Conservation (phyloP, 1,140 invertebrate species). For the Nautilus pompilius region DNA sequence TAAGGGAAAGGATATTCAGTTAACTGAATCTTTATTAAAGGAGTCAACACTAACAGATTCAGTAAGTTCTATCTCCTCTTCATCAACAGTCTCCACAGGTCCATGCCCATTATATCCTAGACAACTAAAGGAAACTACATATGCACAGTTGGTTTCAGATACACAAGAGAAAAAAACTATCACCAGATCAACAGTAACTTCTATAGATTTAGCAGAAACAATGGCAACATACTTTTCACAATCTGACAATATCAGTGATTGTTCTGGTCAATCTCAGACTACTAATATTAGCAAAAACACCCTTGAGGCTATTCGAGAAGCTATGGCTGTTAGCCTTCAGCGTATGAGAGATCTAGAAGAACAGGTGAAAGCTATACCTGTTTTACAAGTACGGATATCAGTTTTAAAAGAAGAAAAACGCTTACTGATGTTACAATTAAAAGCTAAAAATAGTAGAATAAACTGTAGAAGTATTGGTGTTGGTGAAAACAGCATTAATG, state of each 20-base stretch:
- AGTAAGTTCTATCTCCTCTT: slow-evolving; percentile 42
- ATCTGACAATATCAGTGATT: slow-evolving; percentile 7
- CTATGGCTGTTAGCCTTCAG: slow-evolving; percentile 75
- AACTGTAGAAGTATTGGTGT: slow-evolving; percentile 46
- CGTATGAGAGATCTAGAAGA: slow-evolving; percentile 77
- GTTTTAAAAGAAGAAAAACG: slow-evolving; percentile 73
- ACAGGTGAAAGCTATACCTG: slow-evolving; percentile 79
- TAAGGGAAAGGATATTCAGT: slow-evolving; percentile 7
- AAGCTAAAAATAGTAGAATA: slow-evolving; percentile 38
- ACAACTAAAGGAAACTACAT: slow-evolving; percentile 8
- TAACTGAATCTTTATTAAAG: neutral
- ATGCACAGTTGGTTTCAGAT: neutral
- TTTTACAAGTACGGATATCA: slow-evolving; percentile 71
- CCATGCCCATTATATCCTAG: slow-evolving; percentile 1
- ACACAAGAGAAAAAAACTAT: slow-evolving; percentile 1
- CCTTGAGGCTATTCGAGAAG: slow-evolving; percentile 56
- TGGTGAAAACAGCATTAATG: slow-evolving; percentile 33
- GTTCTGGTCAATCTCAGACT: neutral
- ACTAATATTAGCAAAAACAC: slow-evolving; percentile 15
- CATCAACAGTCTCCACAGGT: slow-evolving; percentile 41
- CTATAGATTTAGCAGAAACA: slow-evolving; percentile 38
- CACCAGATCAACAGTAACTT: slow-evolving; percentile 30
- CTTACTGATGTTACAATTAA: slow-evolving; percentile 63
- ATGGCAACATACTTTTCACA: slow-evolving; percentile 39
- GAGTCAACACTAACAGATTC: slow-evolving; percentile 30